Percentiles rank a stretch among this genome's conserved stretches.
These are phyloP conservation scores for Lithobates sylvaticus DNA, from an alignment of 2,797 vertebrate species.

Conservation along the genomic window DNA sequence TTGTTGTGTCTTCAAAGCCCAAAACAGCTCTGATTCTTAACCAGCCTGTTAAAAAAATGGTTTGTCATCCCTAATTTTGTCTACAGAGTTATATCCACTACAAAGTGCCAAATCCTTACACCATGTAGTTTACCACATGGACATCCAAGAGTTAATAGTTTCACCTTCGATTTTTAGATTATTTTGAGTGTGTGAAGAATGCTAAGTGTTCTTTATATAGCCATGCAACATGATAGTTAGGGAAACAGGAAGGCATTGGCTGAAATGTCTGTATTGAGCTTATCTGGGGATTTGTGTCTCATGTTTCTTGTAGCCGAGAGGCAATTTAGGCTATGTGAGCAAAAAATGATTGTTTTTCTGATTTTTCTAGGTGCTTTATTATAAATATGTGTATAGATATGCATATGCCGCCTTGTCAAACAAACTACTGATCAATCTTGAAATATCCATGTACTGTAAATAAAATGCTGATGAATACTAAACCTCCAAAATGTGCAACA, in stretches of 20 bases:
- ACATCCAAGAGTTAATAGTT: too few relatives aligned
- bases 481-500: too few relatives aligned
- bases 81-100: too few relatives aligned
- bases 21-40: too few relatives aligned
- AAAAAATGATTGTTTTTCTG: conserved; percentile 20
- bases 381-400: not conserved
- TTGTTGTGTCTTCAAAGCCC: too few relatives aligned
- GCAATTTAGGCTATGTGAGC: conserved; percentile 9
- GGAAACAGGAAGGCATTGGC: not conserved
- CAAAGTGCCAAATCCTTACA: too few relatives aligned
- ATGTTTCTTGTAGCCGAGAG: conserved; percentile 10
- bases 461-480: not conserved
- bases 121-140: too few relatives aligned
- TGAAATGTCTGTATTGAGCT: conserved; percentile 13
- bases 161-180: conserved; percentile 30
- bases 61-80: too few relatives aligned
- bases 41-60: too few relatives aligned
- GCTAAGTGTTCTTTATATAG: conserved; percentile 10
- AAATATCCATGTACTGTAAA: not conserved
- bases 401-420: not conserved
- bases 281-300: conserved; percentile 11
- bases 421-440: too few relatives aligned
- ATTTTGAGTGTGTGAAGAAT: conserved; percentile 8
- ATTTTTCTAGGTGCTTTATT: not conserved
- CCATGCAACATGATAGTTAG: not conserved